phyloP scores from a whole-genome alignment of 1,140 invertebrate species.

The Anthonomus grandis region DNA sequence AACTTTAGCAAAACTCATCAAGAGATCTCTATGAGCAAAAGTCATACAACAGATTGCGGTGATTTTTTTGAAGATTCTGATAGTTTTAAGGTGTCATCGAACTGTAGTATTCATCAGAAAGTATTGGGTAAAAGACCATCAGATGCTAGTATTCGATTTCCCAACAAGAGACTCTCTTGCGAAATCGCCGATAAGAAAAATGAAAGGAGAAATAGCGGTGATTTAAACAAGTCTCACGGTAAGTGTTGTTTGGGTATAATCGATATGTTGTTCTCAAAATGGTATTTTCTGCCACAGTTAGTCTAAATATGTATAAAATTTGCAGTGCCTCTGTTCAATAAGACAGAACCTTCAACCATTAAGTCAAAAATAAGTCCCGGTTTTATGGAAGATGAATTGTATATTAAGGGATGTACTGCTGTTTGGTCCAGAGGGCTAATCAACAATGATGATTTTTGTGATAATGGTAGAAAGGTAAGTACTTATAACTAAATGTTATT shows the following conservation, averaged over 20 bases:
- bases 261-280: too few relatives aligned
- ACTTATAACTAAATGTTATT: background rate
- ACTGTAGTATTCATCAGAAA: constrained; percentile 25
- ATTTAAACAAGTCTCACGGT: constrained; percentile 19
- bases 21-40: background rate
- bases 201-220: constrained; percentile 16
- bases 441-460: constrained; percentile 46
- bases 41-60: constrained; percentile 9
- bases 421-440: constrained; percentile 71
- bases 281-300: too few relatives aligned
- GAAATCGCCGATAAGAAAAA: constrained; percentile 23
- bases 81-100: constrained; percentile 32
- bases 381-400: constrained; percentile 79
- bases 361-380: constrained; percentile 28
- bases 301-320: too few relatives aligned
- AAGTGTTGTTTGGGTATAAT: too few relatives aligned
- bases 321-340: background rate
- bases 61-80: constrained; percentile 32
- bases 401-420: constrained; percentile 78
- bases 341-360: constrained; percentile 12
- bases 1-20: constrained; percentile 24
- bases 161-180: constrained; percentile 30
- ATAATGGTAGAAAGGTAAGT: constrained; percentile 50
- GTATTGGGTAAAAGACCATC: constrained; percentile 31
- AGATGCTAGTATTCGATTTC: constrained; percentile 29